Evolutionary conservation across 2,888 invertebrate genomes (phyloP).

Genomic region (Lamellibrachia satsuma): DNA sequence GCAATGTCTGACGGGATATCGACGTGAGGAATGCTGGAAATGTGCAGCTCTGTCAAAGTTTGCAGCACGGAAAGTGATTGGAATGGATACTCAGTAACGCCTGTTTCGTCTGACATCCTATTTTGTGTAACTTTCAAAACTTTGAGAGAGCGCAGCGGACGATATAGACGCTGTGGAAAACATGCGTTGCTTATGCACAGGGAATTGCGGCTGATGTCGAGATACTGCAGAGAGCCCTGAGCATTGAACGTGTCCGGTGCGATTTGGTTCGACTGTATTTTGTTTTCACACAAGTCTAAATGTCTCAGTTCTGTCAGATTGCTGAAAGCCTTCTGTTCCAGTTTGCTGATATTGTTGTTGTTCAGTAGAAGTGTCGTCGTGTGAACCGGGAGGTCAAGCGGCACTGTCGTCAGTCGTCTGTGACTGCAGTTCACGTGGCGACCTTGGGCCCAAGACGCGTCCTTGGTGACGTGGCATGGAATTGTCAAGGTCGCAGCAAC

Average conservation of each 20-base stretch:
- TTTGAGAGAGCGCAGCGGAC: not conserved
- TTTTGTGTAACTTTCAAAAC: not conserved
- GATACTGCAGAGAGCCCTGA: not conserved
- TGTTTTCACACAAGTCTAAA: not conserved
- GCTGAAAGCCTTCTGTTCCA: not conserved
- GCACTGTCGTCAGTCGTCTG: not conserved
- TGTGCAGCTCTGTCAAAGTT: not conserved
- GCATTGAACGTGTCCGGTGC: not conserved
- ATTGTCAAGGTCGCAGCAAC: not conserved
- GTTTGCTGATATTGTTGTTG: not conserved
- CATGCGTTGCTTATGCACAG: conserved; percentile 3
- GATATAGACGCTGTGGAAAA: not conserved
- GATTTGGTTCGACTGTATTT: not conserved
- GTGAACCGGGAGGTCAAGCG: not conserved
- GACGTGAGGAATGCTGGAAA: not conserved
- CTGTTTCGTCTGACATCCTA: not conserved
- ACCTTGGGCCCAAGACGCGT: not conserved
- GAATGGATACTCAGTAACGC: not conserved
- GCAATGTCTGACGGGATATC: not conserved
- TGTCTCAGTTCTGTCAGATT: not conserved
- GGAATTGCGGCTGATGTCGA: not conserved
- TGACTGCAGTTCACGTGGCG: not conserved
- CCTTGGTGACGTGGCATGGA: not conserved
- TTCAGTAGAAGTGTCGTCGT: not conserved
- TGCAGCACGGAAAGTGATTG: not conserved